Percentiles rank a stretch among this genome's conserved stretches.
phyloP scores from a whole-genome alignment of 2,888 invertebrate genomes.

The Blera fallax region DNA sequence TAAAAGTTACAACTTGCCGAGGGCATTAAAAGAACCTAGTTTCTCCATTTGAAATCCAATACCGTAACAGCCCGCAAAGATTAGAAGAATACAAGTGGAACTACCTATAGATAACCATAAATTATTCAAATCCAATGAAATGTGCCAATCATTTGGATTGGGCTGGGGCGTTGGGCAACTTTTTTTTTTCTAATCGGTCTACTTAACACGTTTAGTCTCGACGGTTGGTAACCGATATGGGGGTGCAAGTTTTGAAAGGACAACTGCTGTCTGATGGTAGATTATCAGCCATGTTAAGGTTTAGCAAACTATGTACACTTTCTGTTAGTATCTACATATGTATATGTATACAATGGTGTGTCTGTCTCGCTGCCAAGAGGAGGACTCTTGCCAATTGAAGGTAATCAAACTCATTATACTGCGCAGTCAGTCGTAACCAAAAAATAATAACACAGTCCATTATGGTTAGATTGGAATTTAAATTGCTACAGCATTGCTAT shows the following conservation, averaged over 20 bases:
- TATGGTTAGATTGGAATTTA: slow-evolving; percentile 39
- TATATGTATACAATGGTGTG: neutral
- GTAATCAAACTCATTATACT: slow-evolving; percentile 25
- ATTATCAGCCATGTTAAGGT: neutral
- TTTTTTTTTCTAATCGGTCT: slow-evolving; percentile 13
- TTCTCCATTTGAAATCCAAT: neutral
- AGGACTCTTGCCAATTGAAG: slow-evolving; percentile 15
- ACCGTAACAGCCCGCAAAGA: slow-evolving; percentile 5
- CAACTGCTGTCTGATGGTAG: neutral
- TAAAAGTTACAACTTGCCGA: neutral
- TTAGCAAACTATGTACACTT: no score
- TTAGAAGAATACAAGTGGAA: slow-evolving; percentile 3
- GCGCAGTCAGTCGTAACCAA: slow-evolving; percentile 33
- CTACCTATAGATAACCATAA: neutral
- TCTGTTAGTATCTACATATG: neutral
- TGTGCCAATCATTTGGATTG: slow-evolving; percentile 8
- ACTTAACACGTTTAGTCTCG: slow-evolving; percentile 3
- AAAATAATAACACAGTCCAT: slow-evolving; percentile 30
- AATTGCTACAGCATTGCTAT: slow-evolving; percentile 31
- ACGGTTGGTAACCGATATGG: neutral
- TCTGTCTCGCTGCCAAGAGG: neutral
- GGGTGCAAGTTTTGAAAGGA: neutral
- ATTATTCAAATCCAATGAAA: slow-evolving; percentile 34
- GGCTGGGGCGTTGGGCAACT: neutral
- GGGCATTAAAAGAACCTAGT: neutral